A percentile compares a stretch with the other conserved stretches of the same genome.
These are phyloP conservation scores for Probosciger aterrimus DNA, from an alignment of 2,113 vertebrate genomes.

Conservation along the genomic window DNA sequence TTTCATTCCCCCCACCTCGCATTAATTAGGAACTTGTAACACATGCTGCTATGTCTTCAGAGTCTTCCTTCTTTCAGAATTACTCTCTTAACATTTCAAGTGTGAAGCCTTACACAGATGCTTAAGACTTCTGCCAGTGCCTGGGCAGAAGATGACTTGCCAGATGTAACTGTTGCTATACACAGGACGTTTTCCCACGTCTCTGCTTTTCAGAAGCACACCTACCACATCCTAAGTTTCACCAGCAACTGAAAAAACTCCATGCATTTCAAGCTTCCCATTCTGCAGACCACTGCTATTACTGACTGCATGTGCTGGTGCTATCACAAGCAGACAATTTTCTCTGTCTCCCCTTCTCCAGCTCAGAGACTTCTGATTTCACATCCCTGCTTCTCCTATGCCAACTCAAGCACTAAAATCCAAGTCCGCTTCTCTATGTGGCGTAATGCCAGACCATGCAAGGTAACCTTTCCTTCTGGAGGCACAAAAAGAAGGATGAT, in stretches of 20 bases:
- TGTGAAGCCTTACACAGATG: accelerated
- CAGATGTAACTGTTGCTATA: background rate
- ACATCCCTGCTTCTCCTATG: background rate
- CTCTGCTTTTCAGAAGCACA: background rate
- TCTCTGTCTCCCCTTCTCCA: background rate
- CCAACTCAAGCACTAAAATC: background rate
- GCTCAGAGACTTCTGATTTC: background rate
- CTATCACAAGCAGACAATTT: background rate
- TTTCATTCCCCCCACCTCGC: background rate
- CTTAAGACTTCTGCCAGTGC: background rate
- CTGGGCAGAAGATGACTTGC: background rate
- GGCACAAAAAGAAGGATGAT: background rate
- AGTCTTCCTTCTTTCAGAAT: background rate
- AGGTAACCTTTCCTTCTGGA: background rate
- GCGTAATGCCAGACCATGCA: background rate
- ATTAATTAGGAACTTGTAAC: background rate
- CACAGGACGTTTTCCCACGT: accelerated
- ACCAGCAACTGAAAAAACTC: background rate
- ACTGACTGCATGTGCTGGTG: accelerated
- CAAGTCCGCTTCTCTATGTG: background rate
- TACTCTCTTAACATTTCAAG: background rate
- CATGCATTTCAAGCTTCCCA: background rate
- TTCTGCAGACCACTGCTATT: background rate
- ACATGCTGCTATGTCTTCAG: background rate
- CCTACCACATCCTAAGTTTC: background rate